Conservation (phyloP, 2,888 invertebrate species). For the Eudasyphora cyanicolor region DNA sequence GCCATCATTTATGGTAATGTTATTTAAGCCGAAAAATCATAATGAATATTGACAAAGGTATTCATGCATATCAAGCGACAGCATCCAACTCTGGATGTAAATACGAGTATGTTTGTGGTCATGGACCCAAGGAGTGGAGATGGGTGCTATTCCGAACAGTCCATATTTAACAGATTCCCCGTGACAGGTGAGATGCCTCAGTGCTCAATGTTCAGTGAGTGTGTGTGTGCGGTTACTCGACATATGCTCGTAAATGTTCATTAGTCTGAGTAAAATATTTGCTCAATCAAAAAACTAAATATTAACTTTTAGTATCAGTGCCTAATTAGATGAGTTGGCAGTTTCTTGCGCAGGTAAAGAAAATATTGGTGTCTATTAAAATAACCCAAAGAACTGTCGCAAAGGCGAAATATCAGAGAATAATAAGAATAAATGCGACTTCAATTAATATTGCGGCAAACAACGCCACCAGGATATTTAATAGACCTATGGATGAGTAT, state of each 20-base stretch:
- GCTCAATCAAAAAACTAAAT: slow-evolving; percentile 65
- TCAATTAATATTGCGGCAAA: slow-evolving; percentile 54
- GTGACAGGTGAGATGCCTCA: slow-evolving; percentile 60
- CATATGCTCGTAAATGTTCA: slow-evolving; percentile 61
- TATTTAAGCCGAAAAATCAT: slow-evolving; percentile 70
- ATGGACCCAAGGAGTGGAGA: no score
- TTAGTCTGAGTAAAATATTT: slow-evolving; percentile 64
- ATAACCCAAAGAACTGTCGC: neutral
- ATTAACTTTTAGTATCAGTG: slow-evolving; percentile 62
- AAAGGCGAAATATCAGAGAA: neutral
- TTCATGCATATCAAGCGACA: slow-evolving; percentile 34
- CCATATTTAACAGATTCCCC: slow-evolving; percentile 45
- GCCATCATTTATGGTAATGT: slow-evolving; percentile 68
- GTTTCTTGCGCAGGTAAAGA: slow-evolving; percentile 11
- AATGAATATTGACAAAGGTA: slow-evolving; percentile 80
- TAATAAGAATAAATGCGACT: slow-evolving; percentile 40
- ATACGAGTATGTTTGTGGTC: slow-evolving; percentile 20
- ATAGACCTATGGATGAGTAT: slow-evolving; percentile 9
- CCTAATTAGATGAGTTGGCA: slow-evolving; percentile 65
- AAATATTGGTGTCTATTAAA: slow-evolving; percentile 14
- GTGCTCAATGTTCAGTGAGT: no score
- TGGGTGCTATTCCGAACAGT: no score
- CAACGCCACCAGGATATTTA: slow-evolving; percentile 8
- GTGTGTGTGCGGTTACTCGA: no score
- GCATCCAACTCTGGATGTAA: slow-evolving; percentile 19